Evolutionary conservation across 2,113 vertebrate genomes (phyloP).

Genomic region (Xiphias gladius): DNA sequence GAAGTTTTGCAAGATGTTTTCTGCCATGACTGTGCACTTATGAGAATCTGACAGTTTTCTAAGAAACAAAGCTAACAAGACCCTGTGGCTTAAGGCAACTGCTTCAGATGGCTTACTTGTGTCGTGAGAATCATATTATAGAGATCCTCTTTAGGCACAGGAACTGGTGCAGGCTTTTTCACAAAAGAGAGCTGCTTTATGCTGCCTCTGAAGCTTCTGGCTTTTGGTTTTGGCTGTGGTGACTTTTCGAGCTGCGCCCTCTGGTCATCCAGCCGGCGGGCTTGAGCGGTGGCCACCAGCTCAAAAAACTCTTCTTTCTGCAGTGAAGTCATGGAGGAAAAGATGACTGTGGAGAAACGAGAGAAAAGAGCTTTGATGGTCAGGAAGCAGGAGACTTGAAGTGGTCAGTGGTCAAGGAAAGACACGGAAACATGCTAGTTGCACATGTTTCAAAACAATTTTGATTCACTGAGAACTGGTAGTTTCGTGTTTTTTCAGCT

Average conservation of each 20-base stretch:
- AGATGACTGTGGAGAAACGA: constrained; percentile 78
- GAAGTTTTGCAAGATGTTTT: neutral
- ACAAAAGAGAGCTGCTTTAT: constrained; percentile 75
- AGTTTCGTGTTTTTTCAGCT: constrained; percentile 29
- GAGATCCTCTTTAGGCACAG: constrained; percentile 86
- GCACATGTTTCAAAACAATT: constrained; percentile 25
- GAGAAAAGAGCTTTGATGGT: constrained; percentile 23
- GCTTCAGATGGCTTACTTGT: constrained; percentile 81
- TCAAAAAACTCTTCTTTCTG: constrained; percentile 92
- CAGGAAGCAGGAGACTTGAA: neutral
- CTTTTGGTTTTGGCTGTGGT: constrained; percentile 50
- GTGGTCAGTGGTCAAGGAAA: neutral
- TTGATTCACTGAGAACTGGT: neutral
- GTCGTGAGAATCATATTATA: constrained; percentile 90
- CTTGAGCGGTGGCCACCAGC: constrained; percentile 88
- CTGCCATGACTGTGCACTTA: neutral
- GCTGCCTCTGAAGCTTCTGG: constrained; percentile 78
- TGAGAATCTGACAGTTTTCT: neutral
- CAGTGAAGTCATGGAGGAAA: constrained; percentile 90
- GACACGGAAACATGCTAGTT: neutral
- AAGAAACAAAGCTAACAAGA: neutral
- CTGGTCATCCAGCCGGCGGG: constrained; percentile 90
- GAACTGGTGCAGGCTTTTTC: constrained; percentile 49
- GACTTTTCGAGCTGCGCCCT: constrained; percentile 81
- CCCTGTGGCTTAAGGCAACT: too few relatives aligned